Conservation (phyloP, 1,140 invertebrate genomes). For the Megalonaias nervosa region DNA sequence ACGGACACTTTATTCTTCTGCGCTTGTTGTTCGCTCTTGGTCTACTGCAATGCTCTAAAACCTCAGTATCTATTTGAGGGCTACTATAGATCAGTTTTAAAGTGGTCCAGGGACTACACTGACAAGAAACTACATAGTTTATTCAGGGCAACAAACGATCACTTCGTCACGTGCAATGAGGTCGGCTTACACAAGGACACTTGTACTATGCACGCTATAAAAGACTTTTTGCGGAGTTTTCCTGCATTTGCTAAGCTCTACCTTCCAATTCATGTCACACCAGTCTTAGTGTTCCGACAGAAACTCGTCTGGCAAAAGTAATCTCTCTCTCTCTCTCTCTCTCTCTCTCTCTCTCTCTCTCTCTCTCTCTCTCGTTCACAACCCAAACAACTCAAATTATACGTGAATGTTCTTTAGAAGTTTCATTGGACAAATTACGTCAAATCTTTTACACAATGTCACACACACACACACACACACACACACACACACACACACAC, state of each 20-base stretch:
- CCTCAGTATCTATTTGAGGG: constrained; percentile 53
- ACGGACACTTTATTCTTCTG: constrained; percentile 55
- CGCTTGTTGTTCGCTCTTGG: constrained; percentile 48
- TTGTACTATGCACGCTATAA: constrained; percentile 52
- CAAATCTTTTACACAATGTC: too few species aligned
- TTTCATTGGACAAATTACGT: neutral
- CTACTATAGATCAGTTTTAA: constrained; percentile 60
- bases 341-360: neutral
- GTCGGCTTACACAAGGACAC: constrained; percentile 50
- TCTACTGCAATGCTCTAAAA: constrained; percentile 50
- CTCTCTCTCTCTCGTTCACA: neutral
- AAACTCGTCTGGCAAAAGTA: constrained; percentile 50
- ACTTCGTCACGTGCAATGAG: constrained; percentile 56
- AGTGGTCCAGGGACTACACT: constrained; percentile 62
- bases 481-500: too few species aligned
- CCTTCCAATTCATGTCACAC: constrained; percentile 59
- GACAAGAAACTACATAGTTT: constrained; percentile 43
- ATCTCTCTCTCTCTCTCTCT: constrained; percentile 4
- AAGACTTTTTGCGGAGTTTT: constrained; percentile 50
- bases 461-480: too few species aligned
- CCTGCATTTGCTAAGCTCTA: constrained; percentile 61
- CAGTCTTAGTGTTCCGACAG: constrained; percentile 56
- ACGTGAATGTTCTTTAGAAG: neutral
- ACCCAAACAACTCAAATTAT: neutral
- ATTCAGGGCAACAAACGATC: constrained; percentile 44